Percentiles rank a stretch among this genome's conserved stretches.
Evolutionary conservation across 2,888 invertebrate species (phyloP).

Genomic region (Imbricaverruca yamaguchii): DNA sequence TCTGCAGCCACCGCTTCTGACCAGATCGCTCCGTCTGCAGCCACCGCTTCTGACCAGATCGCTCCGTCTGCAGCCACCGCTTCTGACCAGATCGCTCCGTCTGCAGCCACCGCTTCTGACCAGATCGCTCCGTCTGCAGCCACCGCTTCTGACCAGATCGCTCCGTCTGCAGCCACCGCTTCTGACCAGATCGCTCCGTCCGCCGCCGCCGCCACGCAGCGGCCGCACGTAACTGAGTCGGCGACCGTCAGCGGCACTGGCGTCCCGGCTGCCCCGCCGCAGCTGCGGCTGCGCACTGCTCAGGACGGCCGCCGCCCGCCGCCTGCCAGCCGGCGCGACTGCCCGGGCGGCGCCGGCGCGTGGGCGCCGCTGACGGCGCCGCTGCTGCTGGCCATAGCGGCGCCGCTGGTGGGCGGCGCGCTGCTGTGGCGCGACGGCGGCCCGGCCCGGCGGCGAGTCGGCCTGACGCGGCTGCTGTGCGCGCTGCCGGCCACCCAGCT

Average conservation of each 20-base stretch:
- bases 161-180: too few species aligned
- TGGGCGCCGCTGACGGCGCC: neutral
- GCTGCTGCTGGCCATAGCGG: neutral
- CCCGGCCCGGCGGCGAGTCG: neutral
- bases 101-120: too few species aligned
- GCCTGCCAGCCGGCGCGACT: neutral
- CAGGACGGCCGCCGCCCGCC: neutral
- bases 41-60: too few species aligned
- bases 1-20: too few species aligned
- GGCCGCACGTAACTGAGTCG: neutral
- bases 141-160: too few species aligned
- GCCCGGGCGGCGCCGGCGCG: neutral
- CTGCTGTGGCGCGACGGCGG: neutral
- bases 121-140: too few species aligned
- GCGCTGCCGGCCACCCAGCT: constrained; percentile 6
- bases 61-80: too few species aligned
- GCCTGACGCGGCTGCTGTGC: neutral
- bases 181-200: too few species aligned
- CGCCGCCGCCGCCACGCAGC: neutral
- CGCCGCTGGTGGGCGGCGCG: neutral
- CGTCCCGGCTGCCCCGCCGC: neutral
- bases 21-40: too few species aligned
- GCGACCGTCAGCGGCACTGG: neutral
- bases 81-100: too few species aligned
- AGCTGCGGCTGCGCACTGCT: neutral